phyloP scores from a whole-genome alignment of 2,888 invertebrate genomes.

The Tachina lurida region DNA sequence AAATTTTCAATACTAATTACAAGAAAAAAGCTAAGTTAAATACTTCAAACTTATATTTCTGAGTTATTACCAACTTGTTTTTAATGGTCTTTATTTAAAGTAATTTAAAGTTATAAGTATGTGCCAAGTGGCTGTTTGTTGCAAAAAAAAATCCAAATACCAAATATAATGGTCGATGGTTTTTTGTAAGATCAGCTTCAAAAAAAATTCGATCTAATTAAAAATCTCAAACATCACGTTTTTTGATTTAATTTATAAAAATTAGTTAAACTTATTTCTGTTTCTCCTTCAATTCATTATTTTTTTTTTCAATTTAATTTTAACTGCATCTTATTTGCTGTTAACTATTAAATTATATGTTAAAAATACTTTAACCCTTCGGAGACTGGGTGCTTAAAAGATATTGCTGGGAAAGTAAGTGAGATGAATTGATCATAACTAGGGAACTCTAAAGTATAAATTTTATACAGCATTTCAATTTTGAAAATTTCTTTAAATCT shows the following conservation, averaged over 20 bases:
- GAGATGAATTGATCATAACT: too few relatives aligned
- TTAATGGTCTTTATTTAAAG: not conserved
- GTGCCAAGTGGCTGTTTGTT: not conserved
- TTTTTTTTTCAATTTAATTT: conserved; percentile 34
- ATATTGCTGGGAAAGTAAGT: too few relatives aligned
- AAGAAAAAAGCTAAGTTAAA: too few relatives aligned
- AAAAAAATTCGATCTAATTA: conserved; percentile 71
- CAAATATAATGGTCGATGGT: not conserved
- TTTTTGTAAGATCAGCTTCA: not conserved
- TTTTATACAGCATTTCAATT: too few relatives aligned
- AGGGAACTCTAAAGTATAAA: too few relatives aligned
- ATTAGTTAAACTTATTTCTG: conserved; percentile 53
- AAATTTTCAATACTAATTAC: too few relatives aligned
- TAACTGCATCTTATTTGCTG: conserved; percentile 56
- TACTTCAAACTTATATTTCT: not conserved
- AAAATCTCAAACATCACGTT: conserved; percentile 72
- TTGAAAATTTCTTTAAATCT: too few relatives aligned
- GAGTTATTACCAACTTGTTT: not conserved
- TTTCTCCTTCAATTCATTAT: conserved; percentile 35
- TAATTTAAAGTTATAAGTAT: not conserved
- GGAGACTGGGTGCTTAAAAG: conserved; percentile 9
- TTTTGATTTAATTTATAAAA: conserved; percentile 70
- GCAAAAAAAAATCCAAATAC: not conserved
- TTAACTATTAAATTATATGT: conserved; percentile 52
- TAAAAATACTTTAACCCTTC: not conserved